These are phyloP conservation scores for Gymnogyps californianus DNA, from an alignment of 2,113 vertebrate species.

Conservation along the genomic window DNA sequence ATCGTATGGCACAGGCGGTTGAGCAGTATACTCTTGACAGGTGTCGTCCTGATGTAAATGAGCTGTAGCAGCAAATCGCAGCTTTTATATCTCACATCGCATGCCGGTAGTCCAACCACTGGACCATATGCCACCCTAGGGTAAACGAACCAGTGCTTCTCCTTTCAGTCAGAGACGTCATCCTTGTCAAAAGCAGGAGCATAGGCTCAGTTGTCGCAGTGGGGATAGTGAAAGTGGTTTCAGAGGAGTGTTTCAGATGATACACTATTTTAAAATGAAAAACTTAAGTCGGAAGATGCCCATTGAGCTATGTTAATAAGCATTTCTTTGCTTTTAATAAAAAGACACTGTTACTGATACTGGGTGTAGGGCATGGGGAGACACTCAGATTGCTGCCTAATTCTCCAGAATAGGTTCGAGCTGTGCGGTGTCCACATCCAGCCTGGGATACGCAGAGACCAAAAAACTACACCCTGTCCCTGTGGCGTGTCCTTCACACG, in stretches of 20 bases:
- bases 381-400: neutral
- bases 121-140: neutral
- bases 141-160: neutral
- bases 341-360: neutral
- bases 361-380: neutral
- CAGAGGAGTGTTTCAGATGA: neutral
- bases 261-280: neutral
- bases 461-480: neutral
- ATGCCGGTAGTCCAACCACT: accelerated
- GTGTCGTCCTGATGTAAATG: neutral
- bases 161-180: neutral
- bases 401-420: neutral
- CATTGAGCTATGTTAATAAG: neutral
- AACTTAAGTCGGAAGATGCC: neutral
- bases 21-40: neutral
- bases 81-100: neutral
- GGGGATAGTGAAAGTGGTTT: neutral
- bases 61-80: neutral
- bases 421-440: neutral
- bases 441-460: neutral
- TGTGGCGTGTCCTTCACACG: neutral
- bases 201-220: neutral
- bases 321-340: neutral
- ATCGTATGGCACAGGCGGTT: neutral
- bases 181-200: neutral